Base-by-base conservation (phyloP, 2,888 invertebrate genomes). In the Blastobasis adustella region DNA sequence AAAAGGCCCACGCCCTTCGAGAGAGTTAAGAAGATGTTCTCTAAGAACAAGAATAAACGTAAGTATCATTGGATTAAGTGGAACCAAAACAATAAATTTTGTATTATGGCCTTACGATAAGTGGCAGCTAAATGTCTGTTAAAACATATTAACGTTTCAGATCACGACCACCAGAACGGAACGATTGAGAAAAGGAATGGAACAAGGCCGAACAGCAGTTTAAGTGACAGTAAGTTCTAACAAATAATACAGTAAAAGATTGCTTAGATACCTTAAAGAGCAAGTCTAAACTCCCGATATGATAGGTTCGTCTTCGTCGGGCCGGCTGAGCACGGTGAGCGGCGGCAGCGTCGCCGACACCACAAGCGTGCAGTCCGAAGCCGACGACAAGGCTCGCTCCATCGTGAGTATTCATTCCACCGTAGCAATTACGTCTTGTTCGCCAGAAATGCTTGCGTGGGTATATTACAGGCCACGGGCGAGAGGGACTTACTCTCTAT, bases 301-400 rank as follows among this genome's bases (percentile, higher is more conserved):
- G 53, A 41, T 54, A 93, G 93, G 93, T 73, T 95, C 95, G 0
- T 95, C 95, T 0, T 95, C 95, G 0, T 95, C 95, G 0, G 95
- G 95, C 0, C 90, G 95, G 8, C 90, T 95, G 73, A 96, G 96
- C 66, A 95, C 94, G 3, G 93, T 93, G 7, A 95, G 95, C 63
- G 95, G 94, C 4, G 92, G 93, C 40, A 95, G 95, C 64, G 89
- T 94, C 0, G 95, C 94, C 0, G 96, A 96, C 65, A 83, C 87
- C 4, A 95, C 95, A 67, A 95, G 96, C 51, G 94, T 95, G 0
- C 95, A 95, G 69, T 96, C 96, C 0, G 96, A 96, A 73, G 92
- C 92, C 50, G 96, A 96, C 57, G 95, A 95, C 51, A 91, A 94
- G 61, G 78, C 86, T 7, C 75, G 87, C 57, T 87, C 88, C 46